Evolutionary conservation across 2,888 invertebrate species (phyloP), one percentile per base, ranked within the genome.

Genomic region (Ennomos fuscantarius): DNA sequence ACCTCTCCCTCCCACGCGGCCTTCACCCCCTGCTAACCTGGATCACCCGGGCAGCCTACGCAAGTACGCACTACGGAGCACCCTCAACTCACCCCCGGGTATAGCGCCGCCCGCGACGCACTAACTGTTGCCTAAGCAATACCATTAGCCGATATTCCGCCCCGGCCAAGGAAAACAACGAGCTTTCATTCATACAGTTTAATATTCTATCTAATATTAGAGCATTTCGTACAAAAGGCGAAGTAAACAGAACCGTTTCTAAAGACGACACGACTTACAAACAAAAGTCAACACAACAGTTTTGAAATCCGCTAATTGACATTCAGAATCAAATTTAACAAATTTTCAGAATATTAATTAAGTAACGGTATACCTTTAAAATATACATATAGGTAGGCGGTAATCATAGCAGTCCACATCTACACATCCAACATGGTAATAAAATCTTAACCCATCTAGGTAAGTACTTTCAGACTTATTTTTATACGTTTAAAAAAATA

Each of bases 121-220:
- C 58, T 61, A 56, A 58, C 68, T 59, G 65, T 65, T 69, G 49
- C 74, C 44, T 62, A 54, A 40, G 51, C 63, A 50, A 60, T 60
- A 67, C 64, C 64, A 54, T 48, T 63, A 65, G 52, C 49, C 65
- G 62, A 65, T 45, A 49, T 62, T 51, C 66, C 53, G 62, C 66
- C 57, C 57, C 59, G 63, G 49, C 63, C 62, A 52, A 74, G 65
- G 63, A 67, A 76, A 78, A 73, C 74, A 73, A 66, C 65, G 65
- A 66, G 64, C 63, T 66, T 77, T 72, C 77, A 79, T 76, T 79
- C 74, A 76, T 74, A 72, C 65, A 57, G 62, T 78, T 78, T 78
- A 76, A 76, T 79, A 74, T 69, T 68, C 66, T 66, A 70, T 68
- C 66, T 66, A 71, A 48, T 64, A 65, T 60, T 70, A 69, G 70